A percentile compares a stretch with the other conserved stretches of the same genome.
Conservation (phyloP, 2,888 invertebrate species). For the Chydorus sphaericus region DNA sequence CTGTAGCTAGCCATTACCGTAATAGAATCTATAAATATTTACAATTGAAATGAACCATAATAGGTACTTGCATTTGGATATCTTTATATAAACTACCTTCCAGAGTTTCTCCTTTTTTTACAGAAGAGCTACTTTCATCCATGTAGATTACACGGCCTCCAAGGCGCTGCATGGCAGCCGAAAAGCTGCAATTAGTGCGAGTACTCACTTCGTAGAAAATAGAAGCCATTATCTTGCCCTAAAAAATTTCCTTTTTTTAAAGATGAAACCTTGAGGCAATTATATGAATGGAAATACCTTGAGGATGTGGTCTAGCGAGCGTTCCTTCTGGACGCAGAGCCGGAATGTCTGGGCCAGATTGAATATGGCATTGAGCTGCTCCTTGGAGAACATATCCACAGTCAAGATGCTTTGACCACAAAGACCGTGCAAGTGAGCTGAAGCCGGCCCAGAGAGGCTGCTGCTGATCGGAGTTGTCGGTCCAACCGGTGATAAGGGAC, state of each 20-base stretch:
- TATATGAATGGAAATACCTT: slow-evolving; percentile 34
- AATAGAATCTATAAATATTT: slow-evolving; percentile 51
- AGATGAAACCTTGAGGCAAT: not conserved
- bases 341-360: slow-evolving; percentile 81
- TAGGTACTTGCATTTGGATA: not conserved
- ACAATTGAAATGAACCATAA: not conserved
- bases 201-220: slow-evolving; percentile 98
- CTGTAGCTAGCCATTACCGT: slow-evolving; percentile 80
- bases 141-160: slow-evolving; percentile 86
- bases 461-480: not conserved
- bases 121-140: slow-evolving; percentile 79
- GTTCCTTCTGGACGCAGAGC: slow-evolving; percentile 64
- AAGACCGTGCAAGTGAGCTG: slow-evolving; percentile 25
- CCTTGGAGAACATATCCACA: slow-evolving; percentile 73
- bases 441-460: slow-evolving; percentile 1
- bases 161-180: slow-evolving; percentile 89
- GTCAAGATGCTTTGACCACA: slow-evolving; percentile 66
- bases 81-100: slow-evolving; percentile 40
- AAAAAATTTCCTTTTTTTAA: slow-evolving; percentile 16
- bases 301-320: slow-evolving; percentile 67
- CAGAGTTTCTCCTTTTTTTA: slow-evolving; percentile 89
- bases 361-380: slow-evolving; percentile 81
- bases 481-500: slow-evolving; percentile 7
- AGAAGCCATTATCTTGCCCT: slow-evolving; percentile 87
- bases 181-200: slow-evolving; percentile 87